These are phyloP conservation scores for Drosophila sucinea DNA, from an alignment of 1,140 invertebrate genomes.

Conservation along the genomic window DNA sequence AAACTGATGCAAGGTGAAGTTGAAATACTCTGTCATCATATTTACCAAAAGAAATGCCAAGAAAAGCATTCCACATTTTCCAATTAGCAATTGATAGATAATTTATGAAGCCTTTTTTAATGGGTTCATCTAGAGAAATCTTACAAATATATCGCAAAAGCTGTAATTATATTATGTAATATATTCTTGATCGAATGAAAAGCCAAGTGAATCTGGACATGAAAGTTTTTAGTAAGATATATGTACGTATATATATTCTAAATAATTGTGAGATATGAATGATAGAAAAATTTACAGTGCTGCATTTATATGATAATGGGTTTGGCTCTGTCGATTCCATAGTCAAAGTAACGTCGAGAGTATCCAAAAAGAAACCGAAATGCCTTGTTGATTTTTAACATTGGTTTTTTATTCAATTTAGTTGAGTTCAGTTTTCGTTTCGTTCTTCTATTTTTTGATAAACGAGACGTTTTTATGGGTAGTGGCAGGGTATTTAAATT, in stretches of 20 bases:
- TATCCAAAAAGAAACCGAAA: not conserved
- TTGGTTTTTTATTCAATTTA: not conserved
- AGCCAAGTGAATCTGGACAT: too few relatives aligned
- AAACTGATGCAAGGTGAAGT: not conserved
- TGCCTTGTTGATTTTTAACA: not conserved
- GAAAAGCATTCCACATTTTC: too few relatives aligned
- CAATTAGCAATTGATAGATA: too few relatives aligned
- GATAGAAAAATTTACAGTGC: too few relatives aligned
- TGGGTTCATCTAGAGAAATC: not conserved
- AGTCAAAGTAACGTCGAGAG: not conserved
- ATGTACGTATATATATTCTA: too few relatives aligned
- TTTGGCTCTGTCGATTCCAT: not conserved
- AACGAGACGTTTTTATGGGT: conserved; percentile 22
- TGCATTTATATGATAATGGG: not conserved
- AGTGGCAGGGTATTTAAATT: conserved; percentile 11
- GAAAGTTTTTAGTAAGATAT: too few relatives aligned
- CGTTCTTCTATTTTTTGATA: not conserved
- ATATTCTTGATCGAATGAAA: too few relatives aligned
- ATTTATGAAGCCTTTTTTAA: not conserved
- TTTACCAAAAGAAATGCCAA: too few relatives aligned
- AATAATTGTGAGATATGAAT: too few relatives aligned
- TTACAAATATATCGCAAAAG: too few relatives aligned
- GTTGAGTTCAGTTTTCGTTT: not conserved
- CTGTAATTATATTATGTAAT: too few relatives aligned
- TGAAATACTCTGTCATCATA: not conserved